These are phyloP conservation scores for Atractosteus spatula DNA, from an alignment of 2,113 vertebrate species.

Conservation along the genomic window DNA sequence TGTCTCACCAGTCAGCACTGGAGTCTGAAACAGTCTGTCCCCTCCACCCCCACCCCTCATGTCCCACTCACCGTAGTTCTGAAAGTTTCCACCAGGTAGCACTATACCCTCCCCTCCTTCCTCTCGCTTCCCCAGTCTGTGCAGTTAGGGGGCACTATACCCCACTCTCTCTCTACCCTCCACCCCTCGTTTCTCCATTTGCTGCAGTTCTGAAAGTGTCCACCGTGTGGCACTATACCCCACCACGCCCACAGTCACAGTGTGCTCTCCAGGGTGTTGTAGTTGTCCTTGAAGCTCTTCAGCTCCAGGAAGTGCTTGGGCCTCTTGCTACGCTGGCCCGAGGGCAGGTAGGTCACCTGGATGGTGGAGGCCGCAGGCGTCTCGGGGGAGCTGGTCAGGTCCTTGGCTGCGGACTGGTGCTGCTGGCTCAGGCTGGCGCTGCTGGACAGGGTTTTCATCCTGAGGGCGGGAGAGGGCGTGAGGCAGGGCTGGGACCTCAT, in stretches of 20 bases:
- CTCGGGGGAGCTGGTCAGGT: slow-evolving; percentile 76
- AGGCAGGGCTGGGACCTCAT: background rate
- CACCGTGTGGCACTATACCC: too few species aligned
- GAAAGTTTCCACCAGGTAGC: too few species aligned
- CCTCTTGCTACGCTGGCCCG: slow-evolving; percentile 87
- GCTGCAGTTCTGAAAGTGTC: too few species aligned
- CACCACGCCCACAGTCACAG: slow-evolving; percentile 54
- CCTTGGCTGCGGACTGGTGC: slow-evolving; percentile 88
- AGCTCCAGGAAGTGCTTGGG: slow-evolving; percentile 92
- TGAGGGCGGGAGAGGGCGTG: slow-evolving; percentile 24
- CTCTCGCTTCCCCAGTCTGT: too few species aligned
- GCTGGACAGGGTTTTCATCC: slow-evolving; percentile 60
- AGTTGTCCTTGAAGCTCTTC: slow-evolving; percentile 98
- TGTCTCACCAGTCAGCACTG: too few species aligned
- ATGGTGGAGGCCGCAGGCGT: slow-evolving; percentile 71
- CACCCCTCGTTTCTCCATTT: too few species aligned
- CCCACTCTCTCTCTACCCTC: too few species aligned
- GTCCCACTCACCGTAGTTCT: too few species aligned
- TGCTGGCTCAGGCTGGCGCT: slow-evolving; percentile 66
- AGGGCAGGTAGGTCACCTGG: slow-evolving; percentile 88
- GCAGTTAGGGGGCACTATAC: too few species aligned
- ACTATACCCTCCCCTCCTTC: too few species aligned
- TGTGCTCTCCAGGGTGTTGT: slow-evolving; percentile 92
- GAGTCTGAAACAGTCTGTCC: too few species aligned
- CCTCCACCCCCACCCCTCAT: too few species aligned